Evolutionary conservation across 2,113 vertebrate genomes (phyloP), one percentile per base, ranked within the genome.

Genomic region (Oncorhynchus keta): DNA sequence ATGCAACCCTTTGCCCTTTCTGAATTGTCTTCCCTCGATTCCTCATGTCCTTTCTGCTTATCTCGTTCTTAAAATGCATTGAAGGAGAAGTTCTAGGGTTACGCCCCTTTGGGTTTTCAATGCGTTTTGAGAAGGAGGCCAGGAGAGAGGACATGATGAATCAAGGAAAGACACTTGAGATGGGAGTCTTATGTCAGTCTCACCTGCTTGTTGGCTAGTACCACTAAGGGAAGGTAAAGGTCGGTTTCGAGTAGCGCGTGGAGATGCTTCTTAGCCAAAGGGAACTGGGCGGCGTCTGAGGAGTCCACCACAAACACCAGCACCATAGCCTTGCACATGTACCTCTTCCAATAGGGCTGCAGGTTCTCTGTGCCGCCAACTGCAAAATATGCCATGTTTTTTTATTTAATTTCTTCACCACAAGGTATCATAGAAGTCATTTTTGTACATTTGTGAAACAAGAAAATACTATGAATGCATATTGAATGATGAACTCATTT

Each of bases 121-220:
- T 57, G 55, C 20, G 16, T 57, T 57, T 14, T 20, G 55, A 5
- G 39, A 9, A 16, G 39, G 39, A 45, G 39, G 39, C 9, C 9
- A 45, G 39, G 39, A 12, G 39, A 45, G 39, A 45, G 39, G 39
- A 45, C 39, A 2, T 45, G 39, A 45, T 9, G 39, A 45, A 49
- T 68, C 26, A 51, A 57, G 13, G 16, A 72, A 20, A 39, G n/a
- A 13, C 6, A n/a, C 20, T 22, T 16, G 12, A 8, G 5, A 16
- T n/a, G 1, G 30, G 7, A 12, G n/a, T 28, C 49, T 70, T 26
- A 11, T n/a, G 70, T 71, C 20, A 28, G 51, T 3, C 87, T 93
- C 94, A 98, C 98, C 97, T 98, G 97, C 84, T 99, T 99, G 93
- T 98, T 96, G 90, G 95, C 97, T 80, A 99, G 94, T 24, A 99